Evolutionary conservation across 1,140 invertebrate species (phyloP), one percentile per base, ranked within the genome.

Genomic region (Plectus sambesii): DNA sequence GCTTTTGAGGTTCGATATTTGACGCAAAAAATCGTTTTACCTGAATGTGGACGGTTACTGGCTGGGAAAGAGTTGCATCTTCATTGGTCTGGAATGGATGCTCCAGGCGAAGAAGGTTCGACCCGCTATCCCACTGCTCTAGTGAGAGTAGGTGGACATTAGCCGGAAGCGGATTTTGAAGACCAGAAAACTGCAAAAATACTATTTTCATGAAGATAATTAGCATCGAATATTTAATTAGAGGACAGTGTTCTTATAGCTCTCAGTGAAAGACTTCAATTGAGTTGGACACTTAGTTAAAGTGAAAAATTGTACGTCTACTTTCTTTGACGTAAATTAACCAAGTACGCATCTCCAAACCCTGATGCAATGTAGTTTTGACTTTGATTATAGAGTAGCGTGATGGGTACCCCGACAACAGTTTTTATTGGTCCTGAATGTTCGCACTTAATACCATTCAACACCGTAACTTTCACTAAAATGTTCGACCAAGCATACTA

Each of bases 81-180:
- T 85, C 82, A 3, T 72, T 70, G 17, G 75, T 77, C 64, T 87
- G 83, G 50, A 84, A 78, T 33, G 85, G 76, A 68, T 93, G 85
- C 61, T 93, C 87, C 4, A 93, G 70, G 38, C 87, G 75, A 1
- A 92, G 54, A 1, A 93, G 72, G 12, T 84, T 70, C n/a, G 75
- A 74, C 1, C 69, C 70, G 12, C 73, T 76, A 42, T 79, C 79
- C 79, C 83, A 85, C 2, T 84, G 82, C 65, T 89, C 85, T 44
- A 89, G 68, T 5, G 85, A 87, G 24, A 92, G 68, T 17, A 92
- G 70, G 53, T 87, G 80, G 0, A 90, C 77, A 63, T 86, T 85
- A 5, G 71, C 59, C 1, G 86, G 85, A 0, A 92, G 60, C 8
- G 70, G 53, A 24, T 60, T 59, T 0, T 59, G 12, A 33, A 33